These are phyloP conservation scores for Sisyra terminalis DNA, from an alignment of 2,888 invertebrate genomes.

Conservation along the genomic window DNA sequence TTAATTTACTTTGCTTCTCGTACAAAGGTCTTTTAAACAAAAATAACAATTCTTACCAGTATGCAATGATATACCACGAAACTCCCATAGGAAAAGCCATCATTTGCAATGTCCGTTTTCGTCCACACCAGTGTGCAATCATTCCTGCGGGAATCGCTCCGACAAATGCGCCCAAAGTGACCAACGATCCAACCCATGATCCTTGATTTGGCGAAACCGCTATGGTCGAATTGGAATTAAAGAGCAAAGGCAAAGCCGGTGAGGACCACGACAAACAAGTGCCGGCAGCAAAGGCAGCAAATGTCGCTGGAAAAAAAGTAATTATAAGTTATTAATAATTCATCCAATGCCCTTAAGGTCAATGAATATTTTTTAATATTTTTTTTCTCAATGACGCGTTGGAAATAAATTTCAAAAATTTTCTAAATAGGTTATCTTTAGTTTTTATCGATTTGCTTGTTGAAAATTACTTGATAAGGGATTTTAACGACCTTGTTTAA, in stretches of 20 bases:
- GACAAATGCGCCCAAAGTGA: constrained; percentile 35
- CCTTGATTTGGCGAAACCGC: constrained; percentile 23
- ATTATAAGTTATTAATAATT: not conserved
- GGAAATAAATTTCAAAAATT: no score
- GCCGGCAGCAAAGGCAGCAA: constrained; percentile 38
- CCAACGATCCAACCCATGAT: constrained; percentile 37
- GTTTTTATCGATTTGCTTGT: no score
- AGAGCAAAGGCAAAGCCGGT: constrained; percentile 31
- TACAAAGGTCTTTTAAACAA: not conserved
- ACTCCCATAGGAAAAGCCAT: constrained; percentile 34
- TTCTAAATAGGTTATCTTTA: no score
- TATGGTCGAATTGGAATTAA: constrained; percentile 14
- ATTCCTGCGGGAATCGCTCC: constrained; percentile 38
- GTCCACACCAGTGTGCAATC: constrained; percentile 34
- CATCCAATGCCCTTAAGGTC: no score
- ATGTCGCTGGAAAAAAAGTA: constrained; percentile 29
- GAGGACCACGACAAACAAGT: constrained; percentile 42
- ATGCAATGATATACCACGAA: constrained; percentile 38
- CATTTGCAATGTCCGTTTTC: constrained; percentile 35
- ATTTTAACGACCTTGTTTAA: no score
- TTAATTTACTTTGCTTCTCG: not conserved
- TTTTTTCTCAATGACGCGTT: no score
- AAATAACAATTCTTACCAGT: constrained; percentile 24
- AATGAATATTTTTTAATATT: no score
- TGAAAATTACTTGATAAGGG: no score